These are phyloP conservation scores for Brevimyrus niger DNA, from an alignment of 2,113 vertebrate species.

Conservation along the genomic window DNA sequence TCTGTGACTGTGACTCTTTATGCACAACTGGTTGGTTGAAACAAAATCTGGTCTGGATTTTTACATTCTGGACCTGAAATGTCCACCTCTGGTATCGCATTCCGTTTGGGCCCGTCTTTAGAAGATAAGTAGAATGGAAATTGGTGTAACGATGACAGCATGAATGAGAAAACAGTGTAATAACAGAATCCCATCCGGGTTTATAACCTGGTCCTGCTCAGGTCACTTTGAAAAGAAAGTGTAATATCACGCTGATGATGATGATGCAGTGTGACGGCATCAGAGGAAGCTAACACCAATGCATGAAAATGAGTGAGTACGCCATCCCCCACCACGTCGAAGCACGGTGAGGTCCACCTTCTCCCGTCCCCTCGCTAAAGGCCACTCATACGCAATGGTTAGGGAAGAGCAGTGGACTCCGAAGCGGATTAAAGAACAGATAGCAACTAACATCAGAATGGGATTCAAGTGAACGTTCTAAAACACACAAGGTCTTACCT, in stretches of 20 bases:
- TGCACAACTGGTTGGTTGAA: no score
- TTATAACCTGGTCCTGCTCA: conserved; percentile 48
- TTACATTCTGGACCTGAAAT: no score
- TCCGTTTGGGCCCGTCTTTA: neutral
- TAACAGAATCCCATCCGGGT: conserved; percentile 45
- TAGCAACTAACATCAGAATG: conserved; percentile 35
- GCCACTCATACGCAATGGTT: neutral
- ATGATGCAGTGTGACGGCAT: neutral
- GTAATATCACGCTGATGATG: neutral
- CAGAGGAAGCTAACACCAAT: neutral
- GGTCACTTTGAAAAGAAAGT: conserved; percentile 47
- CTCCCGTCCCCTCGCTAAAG: conserved; percentile 25
- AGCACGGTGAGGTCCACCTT: neutral
- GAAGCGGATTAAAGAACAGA: conserved; percentile 10
- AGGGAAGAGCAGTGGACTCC: neutral
- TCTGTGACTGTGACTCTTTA: no score
- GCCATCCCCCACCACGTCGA: conserved; percentile 21
- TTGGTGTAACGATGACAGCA: conserved; percentile 49
- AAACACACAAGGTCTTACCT: conserved; percentile 19
- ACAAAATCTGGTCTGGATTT: no score
- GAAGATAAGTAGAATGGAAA: conserved; percentile 23
- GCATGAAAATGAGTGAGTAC: conserved; percentile 29
- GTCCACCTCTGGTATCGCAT: neutral
- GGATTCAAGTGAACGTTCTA: conserved; percentile 28
- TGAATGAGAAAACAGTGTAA: conserved; percentile 40